Evolutionary conservation across 2,113 vertebrate genomes (phyloP).

Genomic region (Pseudorasbora parva): DNA sequence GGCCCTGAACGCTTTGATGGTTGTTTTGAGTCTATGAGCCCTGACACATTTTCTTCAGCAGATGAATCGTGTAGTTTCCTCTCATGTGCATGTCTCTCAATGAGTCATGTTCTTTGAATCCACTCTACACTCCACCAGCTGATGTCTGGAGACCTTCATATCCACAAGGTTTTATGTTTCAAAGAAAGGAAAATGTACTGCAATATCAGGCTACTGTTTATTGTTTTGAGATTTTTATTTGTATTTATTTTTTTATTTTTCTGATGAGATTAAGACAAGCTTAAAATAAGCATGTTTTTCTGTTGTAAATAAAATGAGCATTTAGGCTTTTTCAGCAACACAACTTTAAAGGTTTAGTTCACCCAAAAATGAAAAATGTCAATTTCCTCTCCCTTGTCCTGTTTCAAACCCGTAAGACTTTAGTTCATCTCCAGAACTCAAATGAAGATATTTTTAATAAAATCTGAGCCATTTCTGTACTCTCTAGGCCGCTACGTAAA

Average conservation of each 20-base stretch:
- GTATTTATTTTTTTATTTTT: not conserved
- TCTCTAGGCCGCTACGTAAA: too few relatives aligned
- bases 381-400: too few relatives aligned
- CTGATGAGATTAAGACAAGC: not conserved
- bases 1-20: slow-evolving; percentile 19
- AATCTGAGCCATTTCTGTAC: too few relatives aligned
- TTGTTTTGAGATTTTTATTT: not conserved
- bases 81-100: slow-evolving; percentile 23
- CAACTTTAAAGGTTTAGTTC: too few relatives aligned
- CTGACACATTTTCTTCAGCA: slow-evolving; percentile 38
- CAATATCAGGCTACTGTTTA: not conserved
- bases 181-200: slow-evolving; percentile 3
- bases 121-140: not conserved
- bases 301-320: not conserved
- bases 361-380: too few relatives aligned
- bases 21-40: slow-evolving; percentile 21
- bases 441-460: too few relatives aligned
- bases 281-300: not conserved
- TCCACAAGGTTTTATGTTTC: slow-evolving; percentile 2
- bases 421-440: too few relatives aligned
- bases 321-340: too few relatives aligned
- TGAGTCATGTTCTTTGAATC: slow-evolving; percentile 28
- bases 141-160: slow-evolving; percentile 18
- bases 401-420: too few relatives aligned
- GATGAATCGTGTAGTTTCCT: slow-evolving; percentile 15